Evolutionary conservation across 1,140 invertebrate genomes (phyloP), one percentile per base, ranked within the genome.

Genomic region (Brachionus asplanchnoidis): DNA sequence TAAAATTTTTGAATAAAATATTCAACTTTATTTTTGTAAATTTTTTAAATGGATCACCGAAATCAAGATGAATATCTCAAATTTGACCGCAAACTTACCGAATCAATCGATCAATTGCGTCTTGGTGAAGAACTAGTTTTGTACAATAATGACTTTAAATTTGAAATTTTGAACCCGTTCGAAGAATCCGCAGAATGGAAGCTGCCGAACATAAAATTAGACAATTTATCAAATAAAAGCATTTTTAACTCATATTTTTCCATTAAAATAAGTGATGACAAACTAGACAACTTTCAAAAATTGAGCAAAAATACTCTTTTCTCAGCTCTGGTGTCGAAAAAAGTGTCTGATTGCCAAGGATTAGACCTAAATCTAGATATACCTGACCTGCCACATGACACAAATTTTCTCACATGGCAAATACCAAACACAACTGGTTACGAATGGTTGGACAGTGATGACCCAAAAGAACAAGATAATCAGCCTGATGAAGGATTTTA

Each of bases 301-400:
- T 23, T 68, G 20, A 82, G 40, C 79, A 42, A 68, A 42, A 36
- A 82, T 28, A 82, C 79, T 65, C 44, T 82, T 14, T 82, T 65
- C 26, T 44, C 32, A 20, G 53, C 50, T 17, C 65, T 82, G 40
- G 40, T 82, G 3, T 44, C 40, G 11, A 82, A 82, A 82, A 40
- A 60, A 68, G n/a, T 82, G 2, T 4, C 50, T 9, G 53, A 68
- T 46, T n/a, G 8, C 9, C 50, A 82, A 23, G 79, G 53, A 3
- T 11, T 82, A 14, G 53, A 82, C 11, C 17, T 82, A 0, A 36
- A 82, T 42, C 26, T 82, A 1, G 79, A 82, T 53, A 65, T 82
- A 65, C 79, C 79, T 46, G 79, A 82, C n/a, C 28, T 82, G 40
- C 79, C 79, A 6, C 50, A 65, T 9, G 56, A 82, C 42, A 44